Conservation (phyloP, 2,888 invertebrate genomes). For the Flabesymbios commensalis region DNA sequence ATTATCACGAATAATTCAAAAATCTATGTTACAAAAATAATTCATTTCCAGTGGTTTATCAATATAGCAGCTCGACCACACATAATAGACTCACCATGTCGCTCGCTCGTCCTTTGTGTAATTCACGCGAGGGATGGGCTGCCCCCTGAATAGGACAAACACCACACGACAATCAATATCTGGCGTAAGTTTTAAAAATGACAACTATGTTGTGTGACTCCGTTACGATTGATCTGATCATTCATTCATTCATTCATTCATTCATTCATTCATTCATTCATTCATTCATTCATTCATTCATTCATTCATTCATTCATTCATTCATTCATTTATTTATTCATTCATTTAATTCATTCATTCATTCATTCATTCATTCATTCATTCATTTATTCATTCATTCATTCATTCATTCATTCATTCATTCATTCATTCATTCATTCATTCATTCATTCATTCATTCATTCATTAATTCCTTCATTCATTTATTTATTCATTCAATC, state of each 20-base stretch:
- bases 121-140: conserved; percentile 86
- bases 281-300: not conserved
- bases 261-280: not conserved
- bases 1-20: too few relatives aligned
- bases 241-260: not conserved
- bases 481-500: too few relatives aligned
- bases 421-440: not conserved
- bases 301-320: not conserved
- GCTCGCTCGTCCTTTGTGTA: conserved; percentile 86
- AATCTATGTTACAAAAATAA: too few relatives aligned
- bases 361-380: too few relatives aligned
- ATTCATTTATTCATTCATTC: too few relatives aligned
- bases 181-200: not conserved
- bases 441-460: too few relatives aligned
- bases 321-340: too few relatives aligned
- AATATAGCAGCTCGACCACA: too few relatives aligned
- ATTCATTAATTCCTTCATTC: too few relatives aligned
- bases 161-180: conserved; percentile 1
- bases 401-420: not conserved
- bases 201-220: not conserved
- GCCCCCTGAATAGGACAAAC: conserved; percentile 68
- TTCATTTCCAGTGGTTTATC: too few relatives aligned
- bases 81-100: conserved; percentile 78
- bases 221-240: not conserved
- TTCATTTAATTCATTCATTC: too few relatives aligned